Conservation (phyloP, 2,797 vertebrate genomes). For the Microctenopoma stevenorrisi region DNA sequence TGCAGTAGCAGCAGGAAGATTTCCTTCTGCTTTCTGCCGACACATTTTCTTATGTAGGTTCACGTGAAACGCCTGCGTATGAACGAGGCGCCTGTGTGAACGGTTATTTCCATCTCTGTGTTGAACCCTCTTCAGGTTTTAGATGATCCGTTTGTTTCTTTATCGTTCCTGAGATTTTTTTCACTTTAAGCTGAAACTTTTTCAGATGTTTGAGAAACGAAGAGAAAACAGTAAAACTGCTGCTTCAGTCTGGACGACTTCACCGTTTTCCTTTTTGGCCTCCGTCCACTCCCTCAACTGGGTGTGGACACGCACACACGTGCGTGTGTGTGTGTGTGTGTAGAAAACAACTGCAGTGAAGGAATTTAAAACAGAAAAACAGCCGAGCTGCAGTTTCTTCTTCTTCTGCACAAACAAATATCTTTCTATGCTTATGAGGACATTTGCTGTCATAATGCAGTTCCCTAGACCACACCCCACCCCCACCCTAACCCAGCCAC, state of each 20-base stretch:
- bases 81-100: too few species aligned
- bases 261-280: conserved; percentile 29
- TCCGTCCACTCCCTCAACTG: conserved; percentile 4
- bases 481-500: too few species aligned
- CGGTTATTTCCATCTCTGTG: too few species aligned
- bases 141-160: too few species aligned
- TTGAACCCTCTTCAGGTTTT: too few species aligned
- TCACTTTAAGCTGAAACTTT: background rate
- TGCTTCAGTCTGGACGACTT: conserved; percentile 34
- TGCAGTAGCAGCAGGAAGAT: too few species aligned
- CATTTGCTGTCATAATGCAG: background rate
- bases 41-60: too few species aligned
- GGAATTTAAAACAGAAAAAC: conserved; percentile 10
- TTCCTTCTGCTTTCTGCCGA: too few species aligned
- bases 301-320: conserved; percentile 33
- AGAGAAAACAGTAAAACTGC: conserved; percentile 8
- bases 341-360: conserved; percentile 1
- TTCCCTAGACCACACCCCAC: too few species aligned
- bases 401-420: background rate
- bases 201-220: background rate
- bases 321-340: too few species aligned
- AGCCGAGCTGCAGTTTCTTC: background rate
- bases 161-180: too few species aligned
- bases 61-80: too few species aligned
- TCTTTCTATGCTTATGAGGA: background rate